Evolutionary conservation across 2,888 invertebrate species (phyloP), one percentile per base, ranked within the genome.

Genomic region (Bibio marci): DNA sequence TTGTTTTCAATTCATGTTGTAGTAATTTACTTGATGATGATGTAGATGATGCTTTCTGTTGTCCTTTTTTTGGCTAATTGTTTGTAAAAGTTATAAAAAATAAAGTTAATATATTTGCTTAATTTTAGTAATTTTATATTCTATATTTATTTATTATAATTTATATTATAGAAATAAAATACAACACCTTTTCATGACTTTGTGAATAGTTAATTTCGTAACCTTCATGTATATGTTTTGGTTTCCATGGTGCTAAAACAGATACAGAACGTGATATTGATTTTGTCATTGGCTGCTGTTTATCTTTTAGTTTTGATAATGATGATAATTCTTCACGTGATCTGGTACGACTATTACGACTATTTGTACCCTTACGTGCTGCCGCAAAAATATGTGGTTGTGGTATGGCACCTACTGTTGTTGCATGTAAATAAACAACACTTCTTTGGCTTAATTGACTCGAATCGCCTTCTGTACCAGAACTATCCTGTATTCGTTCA

Each of bases 401-500:
- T 14, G 86, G 85, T 54, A 86, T 86, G 57, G 82, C 85, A 42
- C 85, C 85, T 51, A 86, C 82, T 71, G 85, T 83, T 35, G 85
- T 82, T 38, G 85, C 85, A 53, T 86, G 86, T 38, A 86, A 65
- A 54, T 82, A 86, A 15, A 86, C 85, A 15, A 85, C 77, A 52
- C 83, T 83, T 51, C 81, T 70, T 55, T 83, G 83, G 40, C 82
- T 82, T 51, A 80, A 80, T 50, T 81, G 76, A 53, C 83, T 83
- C 41, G 73, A 73, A 50, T 79, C 80, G 0, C 79, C 79, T 52
- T 80, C 80, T 0, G 79, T 78, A 48, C 79, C 79, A 6, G 61
- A 62, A 38, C 62, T 62, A 44, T 62, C 62, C 8, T 59, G 61
- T 45, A 58, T 54, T 25, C 58, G 58, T 41, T 57, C 56, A 30